phyloP scores from a whole-genome alignment of 2,113 vertebrate species.

The Mesocricetus auratus region DNA sequence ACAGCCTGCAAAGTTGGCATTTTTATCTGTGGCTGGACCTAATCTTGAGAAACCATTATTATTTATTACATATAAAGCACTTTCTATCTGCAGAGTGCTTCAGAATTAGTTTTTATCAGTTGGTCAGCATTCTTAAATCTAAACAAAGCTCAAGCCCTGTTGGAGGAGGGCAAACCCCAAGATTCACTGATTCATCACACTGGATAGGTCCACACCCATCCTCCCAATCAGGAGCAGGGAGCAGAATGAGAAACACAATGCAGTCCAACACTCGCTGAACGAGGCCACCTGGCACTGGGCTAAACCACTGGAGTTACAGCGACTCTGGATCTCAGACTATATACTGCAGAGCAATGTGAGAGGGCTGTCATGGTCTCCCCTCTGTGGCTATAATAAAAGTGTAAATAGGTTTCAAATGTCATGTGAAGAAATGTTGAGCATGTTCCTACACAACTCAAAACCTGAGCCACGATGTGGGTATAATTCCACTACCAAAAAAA shows the following conservation, averaged over 20 bases:
- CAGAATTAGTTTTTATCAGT: conserved; percentile 74
- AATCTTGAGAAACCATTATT: conserved; percentile 67
- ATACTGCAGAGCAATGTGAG: not conserved
- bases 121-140: conserved; percentile 75
- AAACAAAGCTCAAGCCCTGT: conserved; percentile 54
- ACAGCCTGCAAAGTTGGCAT: not conserved
- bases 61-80: conserved; percentile 77
- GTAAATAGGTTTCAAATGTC: conserved; percentile 1
- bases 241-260: not conserved
- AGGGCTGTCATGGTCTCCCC: not conserved
- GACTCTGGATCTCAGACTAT: conserved; percentile 44
- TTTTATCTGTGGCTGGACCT: conserved; percentile 46
- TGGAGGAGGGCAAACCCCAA: not conserved
- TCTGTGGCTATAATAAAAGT: conserved; percentile 44
- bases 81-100: conserved; percentile 76
- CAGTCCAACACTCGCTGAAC: not conserved
- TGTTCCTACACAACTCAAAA: conserved; percentile 45
- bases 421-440: not conserved
- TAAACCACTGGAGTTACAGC: not conserved
- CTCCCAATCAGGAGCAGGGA: conserved; percentile 7
- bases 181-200: conserved; percentile 32
- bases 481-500: conserved; percentile 50
- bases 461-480: conserved; percentile 1
- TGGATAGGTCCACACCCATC: not conserved
- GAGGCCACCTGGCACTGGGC: not conserved